Base-by-base conservation (phyloP, 2,113 vertebrate genomes). In the Patagioenas fasciata region DNA sequence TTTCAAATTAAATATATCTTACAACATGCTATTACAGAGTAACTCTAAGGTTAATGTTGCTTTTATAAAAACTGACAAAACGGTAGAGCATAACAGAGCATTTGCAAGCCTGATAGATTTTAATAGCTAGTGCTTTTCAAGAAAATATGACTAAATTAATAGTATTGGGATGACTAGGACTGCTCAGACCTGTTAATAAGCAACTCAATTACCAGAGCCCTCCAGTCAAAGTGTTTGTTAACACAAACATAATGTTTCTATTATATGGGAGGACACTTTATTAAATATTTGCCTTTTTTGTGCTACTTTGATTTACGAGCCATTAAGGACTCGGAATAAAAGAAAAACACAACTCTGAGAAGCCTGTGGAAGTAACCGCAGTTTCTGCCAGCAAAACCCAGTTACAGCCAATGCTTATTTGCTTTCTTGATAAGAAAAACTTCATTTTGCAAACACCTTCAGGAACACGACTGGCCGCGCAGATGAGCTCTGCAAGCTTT, bases 391-490 rank as follows among this genome's bases (percentile, higher is more conserved):
- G 64, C 25, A 24, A 44, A 77, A 0, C 23, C 23, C 53, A 25
- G 60, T 58, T 29, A 26, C 16, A 77, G 38, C 51, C 38, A 9
- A 62, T 10, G 24, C 23, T 32, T 87, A 36, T 23, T 85, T 88
- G 64, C 42, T 74, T 80, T 77, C 69, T 50, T 32, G 95, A 60
- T 80, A 95, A 77, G 74, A 50, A 50, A 40, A 44, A 3, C 5
- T 50, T 9, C 70, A 18, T 75, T 75, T 67, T 54, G 81, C 78
- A 81, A 87, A 51, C 24, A 15, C 21, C n/a, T 69, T 64, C 5
- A 18, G 13, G n/a, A 44, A 2, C 1, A 1, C 5, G 17, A 26
- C 6, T 0, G 57, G 69, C 84, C 2, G 24, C 1, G 11, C 67
- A 7, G 1, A 2, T 1, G 58, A 72, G 24, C 48, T 25, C 34